Conservation (phyloP, 2,888 invertebrate genomes). For the Prenolepis imparis region DNA sequence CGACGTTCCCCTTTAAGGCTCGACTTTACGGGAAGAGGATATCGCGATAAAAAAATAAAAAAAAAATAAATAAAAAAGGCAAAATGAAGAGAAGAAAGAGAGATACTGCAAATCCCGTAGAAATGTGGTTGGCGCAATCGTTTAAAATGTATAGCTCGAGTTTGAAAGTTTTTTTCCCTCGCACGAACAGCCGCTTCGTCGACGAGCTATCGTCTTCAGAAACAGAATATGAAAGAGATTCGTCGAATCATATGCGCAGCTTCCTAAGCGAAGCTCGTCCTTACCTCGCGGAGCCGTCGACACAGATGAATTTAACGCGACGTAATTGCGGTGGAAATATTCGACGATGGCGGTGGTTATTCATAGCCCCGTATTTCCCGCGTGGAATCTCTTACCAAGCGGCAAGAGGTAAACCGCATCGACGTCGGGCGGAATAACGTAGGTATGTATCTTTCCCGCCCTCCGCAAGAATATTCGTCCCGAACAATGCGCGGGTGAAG, state of each 20-base stretch:
- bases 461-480: constrained; percentile 18
- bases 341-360: constrained; percentile 25
- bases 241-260: constrained; percentile 24
- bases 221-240: neutral
- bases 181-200: neutral
- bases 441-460: too few species aligned
- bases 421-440: neutral
- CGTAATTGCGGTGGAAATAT: constrained; percentile 39
- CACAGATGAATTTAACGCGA: constrained; percentile 34
- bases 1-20: constrained; percentile 54
- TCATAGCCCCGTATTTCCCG: constrained; percentile 16
- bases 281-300: neutral
- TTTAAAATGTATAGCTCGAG: constrained; percentile 49
- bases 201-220: neutral
- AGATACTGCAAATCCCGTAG: constrained; percentile 41
- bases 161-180: constrained; percentile 33
- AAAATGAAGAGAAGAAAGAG: neutral
- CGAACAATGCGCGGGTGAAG: neutral
- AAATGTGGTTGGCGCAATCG: constrained; percentile 48
- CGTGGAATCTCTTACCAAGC: constrained; percentile 29
- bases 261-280: neutral
- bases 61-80: neutral
- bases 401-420: constrained; percentile 34
- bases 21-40: constrained; percentile 7
- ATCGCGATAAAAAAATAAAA: neutral